Base-by-base conservation (phyloP, 2,888 invertebrate genomes). In the Leucophenga maculata region DNA sequence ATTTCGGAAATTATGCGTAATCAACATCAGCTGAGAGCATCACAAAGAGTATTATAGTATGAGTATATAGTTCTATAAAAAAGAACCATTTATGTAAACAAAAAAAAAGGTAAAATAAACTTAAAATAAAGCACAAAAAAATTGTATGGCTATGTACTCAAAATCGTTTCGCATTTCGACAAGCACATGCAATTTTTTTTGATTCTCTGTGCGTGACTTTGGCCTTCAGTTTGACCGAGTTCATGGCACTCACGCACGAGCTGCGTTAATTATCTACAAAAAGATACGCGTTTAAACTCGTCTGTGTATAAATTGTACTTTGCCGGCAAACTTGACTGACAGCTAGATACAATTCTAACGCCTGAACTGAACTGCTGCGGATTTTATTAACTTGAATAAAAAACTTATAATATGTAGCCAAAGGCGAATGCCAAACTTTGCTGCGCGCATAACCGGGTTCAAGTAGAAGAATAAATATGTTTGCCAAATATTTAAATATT, bases 191-290 rank as follows among this genome's bases (percentile, higher is more conserved):
- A 11, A 46, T 64, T 22, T 20, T 64, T 62, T 9, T 14, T 44
- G 9, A 39, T 44, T 18, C 13, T 39, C 46, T 18, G 39, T 65
- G 65, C 65, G 65, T 65, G 46, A 48, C 9, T 64, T 78, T 80
- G 82, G 79, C 85, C 84, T 84, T 84, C 85, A 80, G 76, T 74
- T 78, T 84, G 85, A 85, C 82, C 83, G 84, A 84, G 84, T 84
- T 85, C 85, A 84, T 80, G 85, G 62, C 44, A 26, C 16, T 26
- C 16, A 64, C 62, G 62, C 62, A 64, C 62, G 60, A 22, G 62
- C 16, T 64, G 62, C 62, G 20, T 46, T 64, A 46, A 64, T 64
- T 64, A 48, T 64, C 13, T 48, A 22, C 39, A 11, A 39, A 32
- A 6, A 39, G 39, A 11, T 39, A 39, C 39, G 39, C 39, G 11